Base-by-base conservation (phyloP, 2,113 vertebrate genomes). In the Spea bombifrons region DNA sequence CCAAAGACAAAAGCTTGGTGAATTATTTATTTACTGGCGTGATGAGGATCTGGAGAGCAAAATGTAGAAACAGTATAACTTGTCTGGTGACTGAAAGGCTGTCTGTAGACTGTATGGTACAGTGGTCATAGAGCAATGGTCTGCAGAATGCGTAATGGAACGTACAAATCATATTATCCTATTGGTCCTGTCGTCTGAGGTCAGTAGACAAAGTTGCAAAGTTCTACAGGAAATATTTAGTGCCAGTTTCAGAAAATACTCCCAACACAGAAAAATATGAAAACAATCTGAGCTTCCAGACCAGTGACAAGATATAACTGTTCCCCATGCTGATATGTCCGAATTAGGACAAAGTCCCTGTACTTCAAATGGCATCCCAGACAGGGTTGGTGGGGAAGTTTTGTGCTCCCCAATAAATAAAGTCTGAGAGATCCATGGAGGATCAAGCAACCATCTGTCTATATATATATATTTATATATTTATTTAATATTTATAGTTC, bases 321-420 rank as follows among this genome's bases (percentile, higher is more conserved):
- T 70, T 17, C 67, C 46, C 67, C 67, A 70, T 70, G 67, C 47
- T 70, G 47, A 17, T 43, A 55, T 52, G 69, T 71, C 69, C n/a
- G 47, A 64, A 17, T 59, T 44, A 78, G 61, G 47, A 49, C 57
- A n/a, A 13, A 49, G 43, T 16, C 48, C 30, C 45, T 52, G 48
- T 64, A 8, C 47, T 72, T 63, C 55, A 73, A 53, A 49, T 50
- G 49, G 49, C 49, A 43, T 50, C 69, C 69, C 69, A 30, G 8
- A 52, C 17, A 5, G 7, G 47, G 69, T 30, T 55, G 49, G 69
- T 5, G 10, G 70, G 77, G 64, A 53, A 59, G 57, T 13, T 73
- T 17, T 13, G 50, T 53, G 30, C 45, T 52, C 71, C 76, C 71
- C 71, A 80, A 80, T 80, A 80, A 81, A 81, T 75, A 81, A 75